Conservation (phyloP, 2,797 vertebrate species). For the Pipistrellus pipistrellus region DNA sequence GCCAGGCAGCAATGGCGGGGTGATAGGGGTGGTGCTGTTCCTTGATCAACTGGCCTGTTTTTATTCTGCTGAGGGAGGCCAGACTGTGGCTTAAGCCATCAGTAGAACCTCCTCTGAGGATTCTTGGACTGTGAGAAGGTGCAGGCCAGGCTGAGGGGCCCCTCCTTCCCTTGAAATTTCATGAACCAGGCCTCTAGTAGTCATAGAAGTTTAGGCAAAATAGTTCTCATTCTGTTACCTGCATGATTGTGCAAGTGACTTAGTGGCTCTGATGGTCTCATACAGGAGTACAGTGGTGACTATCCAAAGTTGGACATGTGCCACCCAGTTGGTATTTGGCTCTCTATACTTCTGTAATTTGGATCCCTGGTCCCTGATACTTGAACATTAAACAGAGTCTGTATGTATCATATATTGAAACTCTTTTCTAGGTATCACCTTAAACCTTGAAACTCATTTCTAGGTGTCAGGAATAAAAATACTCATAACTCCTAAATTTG, state of each 20-base stretch:
- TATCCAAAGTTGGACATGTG: not conserved
- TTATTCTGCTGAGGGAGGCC: too few relatives aligned
- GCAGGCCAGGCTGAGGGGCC: too few relatives aligned
- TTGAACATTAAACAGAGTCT: not conserved
- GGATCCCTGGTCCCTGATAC: not conserved
- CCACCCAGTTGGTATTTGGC: not conserved
- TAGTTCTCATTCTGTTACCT: not conserved
- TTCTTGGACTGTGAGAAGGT: too few relatives aligned
- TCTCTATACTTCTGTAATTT: not conserved
- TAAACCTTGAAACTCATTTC: not conserved
- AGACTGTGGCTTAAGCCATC: too few relatives aligned
- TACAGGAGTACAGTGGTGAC: not conserved
- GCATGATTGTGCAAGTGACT: not conserved
- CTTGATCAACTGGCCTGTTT: too few relatives aligned
- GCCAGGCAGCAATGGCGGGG: too few relatives aligned
- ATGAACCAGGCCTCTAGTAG: too few relatives aligned
- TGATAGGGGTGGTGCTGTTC: too few relatives aligned
- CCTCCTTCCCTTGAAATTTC: too few relatives aligned
- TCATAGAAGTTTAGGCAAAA: not conserved
- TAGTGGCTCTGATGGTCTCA: not conserved
- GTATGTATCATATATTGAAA: not conserved
- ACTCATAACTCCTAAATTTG: not conserved
- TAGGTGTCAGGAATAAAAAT: not conserved
- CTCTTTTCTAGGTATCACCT: not conserved
- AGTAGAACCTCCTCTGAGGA: too few relatives aligned